Base-by-base conservation (phyloP, 2,797 vertebrate genomes). In the Dicrostonyx torquatus region DNA sequence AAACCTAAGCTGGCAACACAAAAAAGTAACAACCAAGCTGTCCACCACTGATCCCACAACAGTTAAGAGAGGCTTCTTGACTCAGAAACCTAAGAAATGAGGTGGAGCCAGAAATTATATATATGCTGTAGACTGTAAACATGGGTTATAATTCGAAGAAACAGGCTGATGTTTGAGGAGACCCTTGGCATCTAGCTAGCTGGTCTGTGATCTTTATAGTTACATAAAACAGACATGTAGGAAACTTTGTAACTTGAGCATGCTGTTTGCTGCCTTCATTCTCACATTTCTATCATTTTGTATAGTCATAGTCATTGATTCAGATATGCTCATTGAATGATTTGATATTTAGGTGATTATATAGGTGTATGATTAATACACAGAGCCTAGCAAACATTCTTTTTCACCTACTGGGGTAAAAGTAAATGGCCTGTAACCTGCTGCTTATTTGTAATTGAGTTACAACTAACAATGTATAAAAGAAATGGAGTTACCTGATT, bases 401-500 rank as follows among this genome's bases (percentile, higher is more conserved):
- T 11, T 48, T 6, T 72, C 20, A 40, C 34, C 22, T 55, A 66
- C 40, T 31, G 76, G 34, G 24, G 53, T 73, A 55, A n/a, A 89
- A 76, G 45, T 45, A 82, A 90, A 79, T 34, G 22, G 31, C 77
- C 20, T 45, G 50, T 13, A 43, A 31, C 5, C 18, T 89, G 45
- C 18, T 62, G 45, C 78, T 90, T 64, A 40, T 68, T 87, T 83
- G 5, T 18, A 58, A 89, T 14, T 87, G 64, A 76, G 89, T 92
- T 87, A 31, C 17, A 89, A 17, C 20, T 26, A 62, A 76, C 66
- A 2, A 31, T 48, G 31, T 58, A 43, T 86, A 22, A 86, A 37
- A 89, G 77, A 60, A 91, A 78, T 18, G 77, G 34, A 73, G 3
- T 94, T 95, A 97, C 94, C 94, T 94, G 82, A 53, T 84, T 53